Conservation (phyloP, 1,140 invertebrate species). For the Bombus fervidus region DNA sequence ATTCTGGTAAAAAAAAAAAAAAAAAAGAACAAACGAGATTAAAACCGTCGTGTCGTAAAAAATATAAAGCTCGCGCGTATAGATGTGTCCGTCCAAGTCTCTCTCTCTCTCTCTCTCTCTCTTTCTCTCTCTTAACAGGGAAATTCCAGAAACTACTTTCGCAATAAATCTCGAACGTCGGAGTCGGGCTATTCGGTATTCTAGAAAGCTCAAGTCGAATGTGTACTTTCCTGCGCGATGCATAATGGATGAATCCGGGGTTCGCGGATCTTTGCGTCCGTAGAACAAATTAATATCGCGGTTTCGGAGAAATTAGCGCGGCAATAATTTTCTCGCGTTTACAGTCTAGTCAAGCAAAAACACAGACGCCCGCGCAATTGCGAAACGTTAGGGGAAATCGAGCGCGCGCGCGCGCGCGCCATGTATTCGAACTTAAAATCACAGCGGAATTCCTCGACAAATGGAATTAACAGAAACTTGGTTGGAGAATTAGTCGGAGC, state of each 20-base stretch:
- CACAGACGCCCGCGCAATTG: background rate
- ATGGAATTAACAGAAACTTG: background rate
- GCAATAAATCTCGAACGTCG: constrained; percentile 48
- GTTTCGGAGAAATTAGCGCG: background rate
- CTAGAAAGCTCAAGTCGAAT: constrained; percentile 33
- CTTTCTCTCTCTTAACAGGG: too few species aligned
- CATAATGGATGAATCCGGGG: constrained; percentile 51
- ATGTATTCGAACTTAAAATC: background rate
- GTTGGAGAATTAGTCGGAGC: background rate
- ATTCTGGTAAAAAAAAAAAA: background rate
- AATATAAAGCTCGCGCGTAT: background rate
- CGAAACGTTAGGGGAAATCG: background rate
- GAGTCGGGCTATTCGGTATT: constrained; percentile 34
- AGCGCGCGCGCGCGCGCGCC: too few species aligned
- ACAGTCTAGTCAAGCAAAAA: background rate
- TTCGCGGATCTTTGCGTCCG: background rate
- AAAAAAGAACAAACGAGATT: background rate
- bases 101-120: background rate
- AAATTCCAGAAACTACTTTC: constrained; percentile 48
- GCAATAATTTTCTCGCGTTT: background rate
- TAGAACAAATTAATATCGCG: constrained; percentile 49
- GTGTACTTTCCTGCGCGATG: constrained; percentile 45
- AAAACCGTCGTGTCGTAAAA: background rate
- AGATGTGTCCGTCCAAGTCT: background rate
- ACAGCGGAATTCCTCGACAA: background rate